These are phyloP conservation scores for Zoroaster sp. DNA, from an alignment of 53 echinoderm and acorn worm genomes.

Conservation along the genomic window DNA sequence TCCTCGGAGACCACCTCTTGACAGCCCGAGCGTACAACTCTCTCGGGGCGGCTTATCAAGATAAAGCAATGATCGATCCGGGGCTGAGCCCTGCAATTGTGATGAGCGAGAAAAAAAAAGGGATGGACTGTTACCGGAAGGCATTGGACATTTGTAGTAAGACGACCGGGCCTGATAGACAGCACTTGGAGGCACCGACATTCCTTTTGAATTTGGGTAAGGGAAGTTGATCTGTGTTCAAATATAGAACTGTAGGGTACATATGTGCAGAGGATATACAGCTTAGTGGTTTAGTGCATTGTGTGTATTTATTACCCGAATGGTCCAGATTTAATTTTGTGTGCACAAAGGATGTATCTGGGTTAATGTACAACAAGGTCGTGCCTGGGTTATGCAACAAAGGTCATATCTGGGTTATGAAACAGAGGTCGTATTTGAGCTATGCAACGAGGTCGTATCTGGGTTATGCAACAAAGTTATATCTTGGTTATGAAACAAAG, in stretches of 20 bases:
- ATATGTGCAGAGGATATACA: too few relatives aligned
- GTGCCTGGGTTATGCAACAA: background rate
- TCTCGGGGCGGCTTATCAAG: constrained; percentile 68
- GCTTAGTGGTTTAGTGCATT: too few relatives aligned
- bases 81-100: constrained; percentile 48
- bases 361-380: background rate
- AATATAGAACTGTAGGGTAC: background rate
- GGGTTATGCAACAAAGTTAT: too few relatives aligned
- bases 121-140: constrained; percentile 73
- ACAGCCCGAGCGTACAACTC: constrained; percentile 69
- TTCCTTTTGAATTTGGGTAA: constrained; percentile 72
- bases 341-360: too few relatives aligned
- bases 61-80: constrained; percentile 66
- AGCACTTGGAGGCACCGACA: constrained; percentile 73
- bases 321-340: too few relatives aligned
- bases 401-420: too few relatives aligned
- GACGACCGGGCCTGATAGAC: constrained; percentile 72
- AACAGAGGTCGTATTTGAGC: too few relatives aligned
- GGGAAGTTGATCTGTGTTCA: background rate
- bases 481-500: too few relatives aligned
- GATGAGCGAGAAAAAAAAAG: constrained; percentile 71
- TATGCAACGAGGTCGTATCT: too few relatives aligned
- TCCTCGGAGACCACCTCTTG: constrained; percentile 71
- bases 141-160: constrained; percentile 71
- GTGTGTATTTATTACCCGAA: too few relatives aligned